Base-by-base conservation (phyloP, 2,113 vertebrate genomes). In the Craseonycteris thonglongyai region DNA sequence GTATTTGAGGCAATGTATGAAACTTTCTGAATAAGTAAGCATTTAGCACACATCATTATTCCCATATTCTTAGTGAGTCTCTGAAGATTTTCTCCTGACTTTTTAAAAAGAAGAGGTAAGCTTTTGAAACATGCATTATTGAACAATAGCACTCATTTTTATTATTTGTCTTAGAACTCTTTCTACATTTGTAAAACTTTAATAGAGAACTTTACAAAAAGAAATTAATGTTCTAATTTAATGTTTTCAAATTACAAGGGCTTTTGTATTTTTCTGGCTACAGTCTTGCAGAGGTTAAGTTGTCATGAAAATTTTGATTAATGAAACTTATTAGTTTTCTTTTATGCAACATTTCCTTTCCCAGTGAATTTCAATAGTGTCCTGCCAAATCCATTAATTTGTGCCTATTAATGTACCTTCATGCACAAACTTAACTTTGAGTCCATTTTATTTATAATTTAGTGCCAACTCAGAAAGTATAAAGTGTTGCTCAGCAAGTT, bases 181-280 rank as follows among this genome's bases (percentile, higher is more conserved):
- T 83, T 88, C 63, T 47, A 54, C 14, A 56, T 82, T 89, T 83
- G 42, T 81, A 72, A 93, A 90, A 82, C 76, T 83, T 90, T 35
- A 84, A 7, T 42, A 82, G 18, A 78, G 16, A 35, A 72, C 33
- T 82, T 84, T 65, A 10, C 7, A 66, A 18, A 83, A 91, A 78
- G 69, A 78, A 63, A 47, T 38, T 59, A 63, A 40, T 85, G 10
- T 42, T 61, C 40, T 76, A 83, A 82, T 59, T 61, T 92, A 58
- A 71, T 35, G 71, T 56, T 85, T 95, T 72, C 40, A 65, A 83
- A 42, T 72, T 56, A 5, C n/a, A 80, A 86, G 26, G 21, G 11
- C 38, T 68, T 88, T 66, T 75, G 33, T 59, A 24, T 84, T 69
- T 92, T 91, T 80, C 71, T 84, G 49, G 26, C 74, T 90, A 51